Evolutionary conservation across 1,140 invertebrate genomes (phyloP), one percentile per base, ranked within the genome.

Genomic region (Palaemon carinicauda): DNA sequence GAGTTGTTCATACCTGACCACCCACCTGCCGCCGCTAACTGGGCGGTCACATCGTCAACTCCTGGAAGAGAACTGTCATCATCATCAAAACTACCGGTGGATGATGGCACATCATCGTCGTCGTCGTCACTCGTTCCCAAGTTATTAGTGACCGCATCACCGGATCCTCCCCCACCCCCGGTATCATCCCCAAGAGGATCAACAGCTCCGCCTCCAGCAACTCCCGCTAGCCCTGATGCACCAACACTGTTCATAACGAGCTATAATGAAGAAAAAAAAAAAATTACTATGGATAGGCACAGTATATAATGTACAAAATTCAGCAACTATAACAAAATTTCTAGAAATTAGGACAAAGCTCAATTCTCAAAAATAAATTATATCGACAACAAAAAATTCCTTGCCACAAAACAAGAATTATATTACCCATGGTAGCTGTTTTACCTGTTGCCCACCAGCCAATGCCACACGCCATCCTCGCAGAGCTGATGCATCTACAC

Each of bases 1-100:
- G 50, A 41, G 14, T 51, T 78, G 51, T 51, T 82, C 88, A 86
- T 88, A 88, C 88, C 86, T 89, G 84, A 65, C 82, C 88, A 89
- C 93, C 92, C 93, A 95, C 97, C 97, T 92, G 97, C 97, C 90
- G 97, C 97, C 78, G 97, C 97, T 89, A 99, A 93, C 91, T 98
- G 97, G 91, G 97, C 96, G 88, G 97, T 98, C 82, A 99, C 96
- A 91, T 98, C 97, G 92, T 97, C 96, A 87, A 96, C 96, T 94
- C 96, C 87, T 33, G 91, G 90, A 5, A 91, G 88, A 27, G 90
- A 90, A 90, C 96, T 96, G 1, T 93, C 93, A 53, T 94, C 94
- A 90, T 96, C 95, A 51, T 95, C 95, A 87, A 95, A 95, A 19
- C 94, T 93, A 17, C 95, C 89, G 5, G 91, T 80, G 24, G 90